phyloP scores from a whole-genome alignment of 2,888 invertebrate species.

The Leistus spinibarbis region DNA sequence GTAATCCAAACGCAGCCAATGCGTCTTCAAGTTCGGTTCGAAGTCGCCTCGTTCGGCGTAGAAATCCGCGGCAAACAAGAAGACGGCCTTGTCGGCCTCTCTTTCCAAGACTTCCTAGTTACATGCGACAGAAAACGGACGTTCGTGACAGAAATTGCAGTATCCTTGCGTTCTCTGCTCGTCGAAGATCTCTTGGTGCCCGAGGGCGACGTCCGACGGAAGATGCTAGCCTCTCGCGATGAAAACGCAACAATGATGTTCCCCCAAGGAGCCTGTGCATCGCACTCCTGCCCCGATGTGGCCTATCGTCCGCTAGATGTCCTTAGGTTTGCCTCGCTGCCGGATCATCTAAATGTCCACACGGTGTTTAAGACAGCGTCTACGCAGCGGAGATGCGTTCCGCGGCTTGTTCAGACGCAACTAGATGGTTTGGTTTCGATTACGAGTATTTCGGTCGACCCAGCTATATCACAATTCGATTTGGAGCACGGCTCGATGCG shows the following conservation, averaged over 20 bases:
- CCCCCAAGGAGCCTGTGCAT: constrained; percentile 61
- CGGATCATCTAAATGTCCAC: constrained; percentile 64
- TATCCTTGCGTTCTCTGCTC: constrained; percentile 81
- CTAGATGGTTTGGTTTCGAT: constrained; percentile 71
- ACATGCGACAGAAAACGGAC: constrained; percentile 71
- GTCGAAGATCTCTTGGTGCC: constrained; percentile 84
- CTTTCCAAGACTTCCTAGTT: constrained; percentile 82
- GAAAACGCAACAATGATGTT: neutral
- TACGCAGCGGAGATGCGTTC: neutral
- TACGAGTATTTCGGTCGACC: constrained; percentile 71
- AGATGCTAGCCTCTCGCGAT: constrained; percentile 70
- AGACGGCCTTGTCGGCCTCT: constrained; percentile 78
- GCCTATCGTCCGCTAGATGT: constrained; percentile 29
- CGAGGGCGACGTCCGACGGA: constrained; percentile 69
- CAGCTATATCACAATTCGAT: constrained; percentile 67
- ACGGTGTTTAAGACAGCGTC: constrained; percentile 49
- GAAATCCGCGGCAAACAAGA: constrained; percentile 75
- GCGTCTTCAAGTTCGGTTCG: constrained; percentile 66
- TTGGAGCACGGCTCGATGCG: constrained; percentile 70
- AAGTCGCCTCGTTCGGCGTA: constrained; percentile 75
- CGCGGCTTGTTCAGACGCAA: neutral
- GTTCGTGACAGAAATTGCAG: constrained; percentile 70
- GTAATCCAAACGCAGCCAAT: constrained; percentile 51
- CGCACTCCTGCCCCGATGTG: constrained; percentile 79
- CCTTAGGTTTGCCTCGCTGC: constrained; percentile 60